Base-by-base conservation (phyloP, 2,113 vertebrate genomes). In the Catharus minimus region DNA sequence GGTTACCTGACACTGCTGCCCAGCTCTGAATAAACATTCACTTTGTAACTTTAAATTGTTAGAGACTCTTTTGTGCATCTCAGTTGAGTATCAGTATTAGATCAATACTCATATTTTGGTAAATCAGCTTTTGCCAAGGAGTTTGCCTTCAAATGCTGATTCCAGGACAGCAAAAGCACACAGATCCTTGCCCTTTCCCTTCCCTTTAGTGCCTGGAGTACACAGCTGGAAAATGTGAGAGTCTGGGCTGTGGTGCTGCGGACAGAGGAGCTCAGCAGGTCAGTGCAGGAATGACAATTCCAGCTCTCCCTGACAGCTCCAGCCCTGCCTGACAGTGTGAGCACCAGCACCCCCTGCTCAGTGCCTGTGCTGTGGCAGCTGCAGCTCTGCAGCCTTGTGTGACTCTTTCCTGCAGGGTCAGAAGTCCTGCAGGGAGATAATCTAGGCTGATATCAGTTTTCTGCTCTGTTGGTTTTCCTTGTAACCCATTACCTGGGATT, bases 391-490 rank as follows among this genome's bases (percentile, higher is more conserved):
- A 43, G 8, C 2, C 7, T 5, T 3, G 2, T 11, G 5, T 30
- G 74, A 46, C 33, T 38, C 78, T 2, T 28, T 56, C 71, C 41
- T 87, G 66, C 1, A 0, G 49, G 53, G 50, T 75, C 69, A 87
- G 41, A 27, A 88, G 56, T 80, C 75, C 75, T 69, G 52, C 8
- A 33, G 56, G 8, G 57, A 50, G 55, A 41, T 52, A 46, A 71
- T 71, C 36, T 3, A 55, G 38, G 53, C 66, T 92, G 86, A 53
- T 64, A 32, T 0, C 32, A 21, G 88, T 72, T 90, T 94, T 82
- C 80, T 81, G 36, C 88, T 68, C 76, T 64, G 57, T 2, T 90
- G 80, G 32, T 72, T 91, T 83, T 78, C 61, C 86, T 67, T 65
- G 68, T 64, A 83, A 36, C 7, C 38, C 76, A 32, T 89, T 88